Conservation (phyloP, 2,113 vertebrate genomes). For the Amazona guildingii region DNA sequence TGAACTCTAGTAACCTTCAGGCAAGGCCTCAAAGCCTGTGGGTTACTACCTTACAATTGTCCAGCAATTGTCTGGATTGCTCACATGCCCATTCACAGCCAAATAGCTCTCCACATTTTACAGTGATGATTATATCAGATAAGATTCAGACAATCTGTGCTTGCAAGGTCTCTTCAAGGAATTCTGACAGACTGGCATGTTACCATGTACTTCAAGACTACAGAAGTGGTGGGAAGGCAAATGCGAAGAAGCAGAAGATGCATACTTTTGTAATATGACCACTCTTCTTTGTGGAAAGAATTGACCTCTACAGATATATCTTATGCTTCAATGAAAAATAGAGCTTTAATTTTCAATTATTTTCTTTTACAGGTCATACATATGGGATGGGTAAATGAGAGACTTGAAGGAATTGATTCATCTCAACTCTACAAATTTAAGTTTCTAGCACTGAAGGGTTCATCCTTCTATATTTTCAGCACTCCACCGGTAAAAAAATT, state of each 20-base stretch:
- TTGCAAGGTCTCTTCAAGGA: not conserved
- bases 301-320: not conserved
- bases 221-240: not conserved
- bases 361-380: slow-evolving; percentile 84
- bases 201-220: not conserved
- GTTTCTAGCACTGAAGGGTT: slow-evolving; percentile 90
- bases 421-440: slow-evolving; percentile 77
- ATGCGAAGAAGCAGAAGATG: not conserved
- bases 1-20: too few relatives aligned
- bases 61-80: too few relatives aligned
- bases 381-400: slow-evolving; percentile 92
- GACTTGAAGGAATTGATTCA: slow-evolving; percentile 73
- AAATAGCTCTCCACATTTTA: not conserved
- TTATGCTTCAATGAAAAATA: not conserved
- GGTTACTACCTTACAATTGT: too few relatives aligned
- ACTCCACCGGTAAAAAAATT: slow-evolving; percentile 84
- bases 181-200: not conserved
- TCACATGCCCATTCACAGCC: too few relatives aligned
- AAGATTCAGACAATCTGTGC: not conserved
- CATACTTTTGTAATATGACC: not conserved
- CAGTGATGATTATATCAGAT: not conserved
- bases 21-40: too few relatives aligned
- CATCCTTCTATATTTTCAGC: slow-evolving; percentile 86
- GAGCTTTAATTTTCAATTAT: slow-evolving; percentile 56
- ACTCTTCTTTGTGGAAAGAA: not conserved